Base-by-base conservation (phyloP, 2,888 invertebrate species). In the Drosophila silvestris region DNA sequence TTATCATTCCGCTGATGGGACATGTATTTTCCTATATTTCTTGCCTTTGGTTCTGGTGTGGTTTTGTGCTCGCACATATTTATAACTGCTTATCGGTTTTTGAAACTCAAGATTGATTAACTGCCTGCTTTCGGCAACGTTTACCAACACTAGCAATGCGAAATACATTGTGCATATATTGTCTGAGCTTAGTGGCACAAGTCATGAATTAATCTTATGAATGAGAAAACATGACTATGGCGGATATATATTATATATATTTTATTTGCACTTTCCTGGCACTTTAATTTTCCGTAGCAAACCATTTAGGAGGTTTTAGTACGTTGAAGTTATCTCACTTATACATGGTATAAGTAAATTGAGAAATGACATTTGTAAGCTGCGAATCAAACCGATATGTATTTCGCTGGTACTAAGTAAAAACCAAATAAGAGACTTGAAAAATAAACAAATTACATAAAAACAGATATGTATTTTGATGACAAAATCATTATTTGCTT, bases 21-120 rank as follows among this genome's bases (percentile, higher is more conserved):
- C 50, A 71, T 47, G 71, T 61, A 65, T 62, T 72, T 59, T 54
- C 19, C 26, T 39, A 39, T 63, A 12, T 47, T 37, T 39, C 53
- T 69, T 65, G 44, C 57, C 57, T 44, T 53, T 33, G 28, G 26
- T 5, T 39, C 47, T 39, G 14, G 22, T 32, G 63, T 44, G 22
- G 63, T 51, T 70, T 58, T 70, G 54, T 61, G 58, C 57, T 66
- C 75, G 26, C 68, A 68, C 72, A 73, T 70, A 76, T 73, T 77
- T 73, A 70, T 65, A 77, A 63, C 64, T 79, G 57, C 72, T 70
- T 73, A 77, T 77, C 76, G 65, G 63, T 74, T 53, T 67, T 57
- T 51, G 58, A 62, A 65, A 32, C 60, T 39, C 41, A 59, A 75
- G 64, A 68, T 78, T 78, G 78, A 78, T 78, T 71, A 71, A 65